Percentiles rank a stretch among this genome's conserved stretches.
These are phyloP conservation scores for Platycercus adscitus DNA, from an alignment of 2,113 vertebrate species.

Conservation along the genomic window DNA sequence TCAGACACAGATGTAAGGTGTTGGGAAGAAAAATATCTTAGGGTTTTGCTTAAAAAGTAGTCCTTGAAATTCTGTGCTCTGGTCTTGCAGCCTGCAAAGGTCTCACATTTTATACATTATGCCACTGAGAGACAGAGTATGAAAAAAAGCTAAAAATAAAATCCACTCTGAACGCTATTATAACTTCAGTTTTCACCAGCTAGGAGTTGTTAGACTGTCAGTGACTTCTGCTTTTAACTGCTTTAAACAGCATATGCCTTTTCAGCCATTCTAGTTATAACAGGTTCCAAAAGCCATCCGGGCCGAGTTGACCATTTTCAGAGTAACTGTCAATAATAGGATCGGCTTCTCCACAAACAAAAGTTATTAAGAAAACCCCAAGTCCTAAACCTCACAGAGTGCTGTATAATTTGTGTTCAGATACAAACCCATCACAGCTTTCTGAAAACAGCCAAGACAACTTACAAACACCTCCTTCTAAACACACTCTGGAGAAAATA, in stretches of 20 bases:
- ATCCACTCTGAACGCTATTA: not conserved
- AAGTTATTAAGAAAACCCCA: not conserved
- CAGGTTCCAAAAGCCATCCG: not conserved
- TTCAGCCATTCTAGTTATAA: not conserved
- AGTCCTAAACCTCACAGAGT: not conserved
- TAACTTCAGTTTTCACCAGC: not conserved
- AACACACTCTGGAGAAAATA: not conserved
- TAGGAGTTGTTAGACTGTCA: not conserved
- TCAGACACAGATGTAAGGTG: not conserved
- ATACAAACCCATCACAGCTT: not conserved
- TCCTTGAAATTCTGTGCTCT: not conserved
- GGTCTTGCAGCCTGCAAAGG: not conserved
- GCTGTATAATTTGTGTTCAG: not conserved
- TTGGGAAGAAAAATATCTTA: not conserved
- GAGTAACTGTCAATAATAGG: accelerated
- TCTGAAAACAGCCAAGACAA: not conserved
- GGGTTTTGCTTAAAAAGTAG: not conserved
- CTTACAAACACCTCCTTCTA: not conserved
- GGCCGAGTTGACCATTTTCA: not conserved
- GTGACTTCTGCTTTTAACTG: not conserved
- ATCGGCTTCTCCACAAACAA: not conserved
- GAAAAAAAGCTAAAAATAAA: not conserved
- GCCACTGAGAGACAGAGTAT: accelerated
- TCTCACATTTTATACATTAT: not conserved
- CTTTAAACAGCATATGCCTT: not conserved